Evolutionary conservation across 2,797 vertebrate genomes (phyloP).

Genomic region (Tenualosa ilisha): DNA sequence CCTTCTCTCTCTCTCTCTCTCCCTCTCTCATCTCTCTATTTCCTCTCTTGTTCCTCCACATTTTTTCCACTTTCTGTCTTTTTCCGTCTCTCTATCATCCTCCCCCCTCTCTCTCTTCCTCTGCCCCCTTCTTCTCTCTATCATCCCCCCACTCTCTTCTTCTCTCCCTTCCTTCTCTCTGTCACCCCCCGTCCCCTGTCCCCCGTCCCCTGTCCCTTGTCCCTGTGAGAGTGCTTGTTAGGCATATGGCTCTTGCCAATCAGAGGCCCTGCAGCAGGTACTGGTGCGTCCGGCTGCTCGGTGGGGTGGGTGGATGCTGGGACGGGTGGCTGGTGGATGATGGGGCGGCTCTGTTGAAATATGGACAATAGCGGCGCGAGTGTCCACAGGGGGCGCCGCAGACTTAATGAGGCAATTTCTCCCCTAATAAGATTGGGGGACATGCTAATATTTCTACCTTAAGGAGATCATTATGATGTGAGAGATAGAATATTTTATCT

Average conservation of each 20-base stretch:
- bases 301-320: constrained; percentile 32
- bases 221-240: constrained; percentile 54
- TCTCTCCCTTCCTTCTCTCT: not conserved
- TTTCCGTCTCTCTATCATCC: not conserved
- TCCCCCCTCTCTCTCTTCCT: not conserved
- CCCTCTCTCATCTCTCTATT: not conserved
- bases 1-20: not conserved
- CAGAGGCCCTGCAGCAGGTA: constrained; percentile 27
- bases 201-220: not conserved
- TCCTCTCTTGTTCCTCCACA: not conserved
- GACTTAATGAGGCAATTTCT: constrained; percentile 87
- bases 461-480: constrained; percentile 88
- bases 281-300: not conserved
- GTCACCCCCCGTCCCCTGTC: constrained; percentile 46
- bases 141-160: not conserved
- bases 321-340: constrained; percentile 64
- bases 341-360: constrained; percentile 73
- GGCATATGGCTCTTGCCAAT: constrained; percentile 60
- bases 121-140: not conserved
- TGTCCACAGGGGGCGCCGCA: constrained; percentile 78
- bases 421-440: constrained; percentile 86
- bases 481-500: constrained; percentile 83
- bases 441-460: constrained; percentile 89
- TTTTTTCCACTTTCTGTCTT: not conserved
- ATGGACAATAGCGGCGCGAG: constrained; percentile 78